phyloP scores from a whole-genome alignment of 2,113 vertebrate species.

The Galemys pyrenaicus region DNA sequence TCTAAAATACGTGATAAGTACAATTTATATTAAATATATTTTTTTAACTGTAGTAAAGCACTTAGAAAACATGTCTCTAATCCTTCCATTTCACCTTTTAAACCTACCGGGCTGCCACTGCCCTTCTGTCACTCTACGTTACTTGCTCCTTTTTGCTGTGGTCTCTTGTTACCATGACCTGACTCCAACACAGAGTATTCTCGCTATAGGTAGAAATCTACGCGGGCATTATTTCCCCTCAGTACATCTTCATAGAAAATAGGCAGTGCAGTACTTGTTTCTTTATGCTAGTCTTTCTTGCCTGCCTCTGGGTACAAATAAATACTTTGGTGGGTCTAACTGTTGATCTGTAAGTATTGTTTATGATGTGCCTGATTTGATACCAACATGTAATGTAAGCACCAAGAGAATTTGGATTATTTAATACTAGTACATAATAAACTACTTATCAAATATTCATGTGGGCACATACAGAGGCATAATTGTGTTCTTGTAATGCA shows the following conservation, averaged over 20 bases:
- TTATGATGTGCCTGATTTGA: conserved; percentile 48
- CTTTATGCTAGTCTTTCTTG: neutral
- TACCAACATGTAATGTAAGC: conserved; percentile 68
- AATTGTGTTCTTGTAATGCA: conserved; percentile 70
- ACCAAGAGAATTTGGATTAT: conserved; percentile 75
- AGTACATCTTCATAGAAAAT: conserved; percentile 5
- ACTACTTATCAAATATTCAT: conserved; percentile 72
- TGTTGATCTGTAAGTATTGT: conserved; percentile 41
- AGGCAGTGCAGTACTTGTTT: neutral
- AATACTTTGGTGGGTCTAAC: neutral
- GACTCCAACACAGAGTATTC: neutral
- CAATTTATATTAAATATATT: neutral
- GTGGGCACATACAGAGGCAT: conserved; percentile 77
- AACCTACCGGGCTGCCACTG: neutral
- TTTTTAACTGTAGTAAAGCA: neutral
- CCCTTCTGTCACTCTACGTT: neutral
- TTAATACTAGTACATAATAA: conserved; percentile 75
- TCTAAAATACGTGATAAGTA: neutral
- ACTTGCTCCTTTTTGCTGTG: neutral
- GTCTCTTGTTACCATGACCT: neutral
- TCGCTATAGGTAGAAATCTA: neutral
- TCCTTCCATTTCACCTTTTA: neutral
- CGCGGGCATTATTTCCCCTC: neutral
- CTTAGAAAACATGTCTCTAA: neutral
- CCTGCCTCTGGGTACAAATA: conserved; percentile 5